Percentiles rank a stretch among this genome's conserved stretches.
Conservation (phyloP, 2,888 invertebrate species). For the Heliconius cydno region DNA sequence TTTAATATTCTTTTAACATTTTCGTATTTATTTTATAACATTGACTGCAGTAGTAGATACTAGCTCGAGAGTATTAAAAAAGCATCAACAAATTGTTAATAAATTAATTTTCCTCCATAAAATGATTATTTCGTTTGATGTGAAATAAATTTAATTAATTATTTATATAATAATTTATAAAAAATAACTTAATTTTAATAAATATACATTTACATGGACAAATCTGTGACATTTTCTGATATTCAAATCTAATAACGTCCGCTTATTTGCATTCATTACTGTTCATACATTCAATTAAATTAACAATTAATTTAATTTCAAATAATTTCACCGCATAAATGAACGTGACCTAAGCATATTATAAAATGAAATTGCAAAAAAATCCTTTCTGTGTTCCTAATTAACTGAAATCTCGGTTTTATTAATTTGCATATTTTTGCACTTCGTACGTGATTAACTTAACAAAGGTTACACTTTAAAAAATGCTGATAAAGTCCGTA, state of each 20-base stretch:
- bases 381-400: constrained; percentile 8
- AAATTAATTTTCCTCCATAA: neutral
- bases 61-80: neutral
- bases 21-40: too few relatives aligned
- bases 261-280: neutral
- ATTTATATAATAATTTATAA: neutral
- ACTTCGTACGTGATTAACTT: constrained; percentile 6
- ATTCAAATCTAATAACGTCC: neutral
- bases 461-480: constrained; percentile 14
- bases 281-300: constrained; percentile 8
- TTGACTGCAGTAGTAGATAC: neutral
- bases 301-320: neutral
- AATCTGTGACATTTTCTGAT: neutral
- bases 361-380: constrained; percentile 1
- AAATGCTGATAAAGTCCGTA: constrained; percentile 2
- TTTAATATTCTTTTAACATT: too few relatives aligned
- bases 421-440: constrained; percentile 29
- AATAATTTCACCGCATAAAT: neutral
- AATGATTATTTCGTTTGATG: neutral
- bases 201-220: neutral
- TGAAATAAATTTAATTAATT: neutral
- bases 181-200: too few relatives aligned
- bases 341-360: constrained; percentile 17
- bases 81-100: neutral
- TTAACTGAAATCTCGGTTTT: constrained; percentile 22